A percentile compares a stretch with the other conserved stretches of the same genome.
These are phyloP conservation scores for Pseudotriccus pelzelni DNA, from an alignment of 2,797 vertebrate species.

Conservation along the genomic window DNA sequence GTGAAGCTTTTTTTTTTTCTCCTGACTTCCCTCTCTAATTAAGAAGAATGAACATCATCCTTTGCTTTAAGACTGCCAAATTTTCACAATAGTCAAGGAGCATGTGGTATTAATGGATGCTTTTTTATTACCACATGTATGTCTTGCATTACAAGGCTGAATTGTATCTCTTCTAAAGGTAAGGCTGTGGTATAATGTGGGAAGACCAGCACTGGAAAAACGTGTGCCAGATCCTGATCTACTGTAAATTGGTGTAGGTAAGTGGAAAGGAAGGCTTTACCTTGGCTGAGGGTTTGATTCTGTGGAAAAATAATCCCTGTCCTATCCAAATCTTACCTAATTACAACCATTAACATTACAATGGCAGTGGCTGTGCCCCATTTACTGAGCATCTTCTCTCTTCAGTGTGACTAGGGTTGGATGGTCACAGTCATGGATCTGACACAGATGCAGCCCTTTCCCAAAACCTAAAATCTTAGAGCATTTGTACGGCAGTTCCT, in stretches of 20 bases:
- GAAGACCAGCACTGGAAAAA: background rate
- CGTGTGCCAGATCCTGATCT: background rate
- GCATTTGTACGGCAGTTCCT: background rate
- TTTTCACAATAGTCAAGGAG: background rate
- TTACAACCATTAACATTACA: background rate
- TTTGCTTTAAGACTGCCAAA: constrained; percentile 28
- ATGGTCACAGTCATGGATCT: background rate
- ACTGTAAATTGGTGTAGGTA: background rate
- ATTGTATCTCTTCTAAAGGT: constrained; percentile 1
- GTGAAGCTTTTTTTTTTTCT: background rate
- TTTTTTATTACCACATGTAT: background rate
- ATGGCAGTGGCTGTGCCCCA: background rate
- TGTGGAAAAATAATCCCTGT: background rate
- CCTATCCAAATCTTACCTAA: background rate
- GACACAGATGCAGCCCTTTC: background rate
- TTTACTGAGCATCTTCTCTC: background rate
- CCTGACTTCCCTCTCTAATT: constrained; percentile 3
- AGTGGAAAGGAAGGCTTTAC: background rate
- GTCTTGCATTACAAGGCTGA: background rate
- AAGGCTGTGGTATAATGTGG: background rate
- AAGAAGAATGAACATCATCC: constrained; percentile 27
- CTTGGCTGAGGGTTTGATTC: background rate
- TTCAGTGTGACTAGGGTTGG: background rate
- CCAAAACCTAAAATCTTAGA: background rate
- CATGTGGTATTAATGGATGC: constrained; percentile 27